Evolutionary conservation across 2,113 vertebrate species (phyloP), one percentile per base, ranked within the genome.

Genomic region (Choloepus hoffmanni): DNA sequence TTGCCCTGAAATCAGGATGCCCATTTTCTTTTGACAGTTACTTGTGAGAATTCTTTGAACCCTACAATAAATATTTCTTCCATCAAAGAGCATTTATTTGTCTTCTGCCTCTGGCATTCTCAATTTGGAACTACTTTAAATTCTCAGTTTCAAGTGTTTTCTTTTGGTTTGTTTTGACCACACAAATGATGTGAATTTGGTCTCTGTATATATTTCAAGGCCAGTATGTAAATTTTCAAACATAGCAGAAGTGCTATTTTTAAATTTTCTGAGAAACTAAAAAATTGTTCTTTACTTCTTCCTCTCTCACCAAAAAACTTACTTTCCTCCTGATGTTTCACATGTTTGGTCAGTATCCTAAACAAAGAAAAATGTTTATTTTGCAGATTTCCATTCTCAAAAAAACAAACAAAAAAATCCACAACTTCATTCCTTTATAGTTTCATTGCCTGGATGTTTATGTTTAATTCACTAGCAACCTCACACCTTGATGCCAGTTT

Each of bases 201-300:
- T 45, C 79, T 87, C 79, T 16, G 2, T 78, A 1, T 73, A 55
- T 4, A 24, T 82, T 93, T 28, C 86, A 36, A 84, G 63, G 55
- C 78, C 33, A 60, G 43, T 73, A 70, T 92, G 60, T 92, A 90
- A 79, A 68, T 89, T 26, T 77, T 62, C 18, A 73, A 40, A 6
- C 48, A 19, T 36, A 74, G 82, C 33, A 73, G 18, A 65, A 58
- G 36, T 72, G 26, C 5, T 65, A 58, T 43, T 86, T 92, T 89
- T 53, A 92, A 67, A 12, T 68, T 82, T 92, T 62, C 67, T 82
- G 36, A 76, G 92, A 74, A 95, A 53, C 58, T 74, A 58, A 92
- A 33, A 83, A 79, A 83, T 9, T 53, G 82, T 82, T 58, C 18
- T 62, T 77, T 74, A 70, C 19, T 63, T 13, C 33, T 11, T 81